phyloP scores from a whole-genome alignment of 2,888 invertebrate species.

The Thymelicus sylvestris region DNA sequence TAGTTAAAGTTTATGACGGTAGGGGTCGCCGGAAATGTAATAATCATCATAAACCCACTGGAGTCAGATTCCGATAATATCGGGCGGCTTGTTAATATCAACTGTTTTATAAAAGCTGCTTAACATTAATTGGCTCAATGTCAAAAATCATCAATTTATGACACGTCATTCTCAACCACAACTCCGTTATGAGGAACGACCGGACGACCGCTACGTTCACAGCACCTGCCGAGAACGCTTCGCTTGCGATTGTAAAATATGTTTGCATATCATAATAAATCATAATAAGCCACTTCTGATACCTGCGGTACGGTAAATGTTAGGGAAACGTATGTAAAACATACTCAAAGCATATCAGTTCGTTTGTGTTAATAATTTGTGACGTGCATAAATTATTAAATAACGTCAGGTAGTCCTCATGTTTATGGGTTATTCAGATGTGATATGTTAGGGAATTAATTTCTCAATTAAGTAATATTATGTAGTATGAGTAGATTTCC shows the following conservation, averaged over 20 bases:
- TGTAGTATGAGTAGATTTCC: too few species aligned
- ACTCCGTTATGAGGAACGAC: conserved; percentile 31
- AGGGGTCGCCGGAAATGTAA: conserved; percentile 68
- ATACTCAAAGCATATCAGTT: conserved; percentile 13
- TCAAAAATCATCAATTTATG: conserved; percentile 48
- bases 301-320: background rate
- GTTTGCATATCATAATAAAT: conserved; percentile 36
- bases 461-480: too few species aligned
- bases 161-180: conserved; percentile 35
- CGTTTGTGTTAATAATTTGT: conserved; percentile 8
- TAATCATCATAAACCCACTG: conserved; percentile 69
- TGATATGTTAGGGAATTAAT: background rate
- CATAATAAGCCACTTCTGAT: conserved; percentile 20
- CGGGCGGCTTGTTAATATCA: conserved; percentile 80
- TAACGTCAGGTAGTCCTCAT: background rate
- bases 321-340: conserved; percentile 21
- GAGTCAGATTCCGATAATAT: conserved; percentile 74
- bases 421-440: background rate
- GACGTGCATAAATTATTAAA: background rate
- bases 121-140: conserved; percentile 65
- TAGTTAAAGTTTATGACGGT: conserved; percentile 65
- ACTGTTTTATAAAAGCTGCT: conserved; percentile 74
- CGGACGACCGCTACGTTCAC: conserved; percentile 19
- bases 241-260: conserved; percentile 32
- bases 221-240: conserved; percentile 23